These are phyloP conservation scores for Pluvialis apricaria DNA, from an alignment of 2,113 vertebrate species.

Conservation along the genomic window DNA sequence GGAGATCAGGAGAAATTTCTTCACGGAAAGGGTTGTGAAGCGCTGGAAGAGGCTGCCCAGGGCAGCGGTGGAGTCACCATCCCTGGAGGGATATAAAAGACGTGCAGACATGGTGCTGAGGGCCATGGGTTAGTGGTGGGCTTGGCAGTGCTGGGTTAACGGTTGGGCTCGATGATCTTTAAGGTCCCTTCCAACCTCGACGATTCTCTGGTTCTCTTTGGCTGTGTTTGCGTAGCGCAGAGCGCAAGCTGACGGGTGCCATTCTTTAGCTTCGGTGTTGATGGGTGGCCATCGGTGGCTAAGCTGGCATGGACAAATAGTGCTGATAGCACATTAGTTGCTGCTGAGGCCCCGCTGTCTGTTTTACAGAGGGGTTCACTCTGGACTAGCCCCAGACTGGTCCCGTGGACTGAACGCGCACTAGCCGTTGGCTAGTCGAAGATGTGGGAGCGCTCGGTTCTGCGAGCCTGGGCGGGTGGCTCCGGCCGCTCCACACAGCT, in stretches of 20 bases:
- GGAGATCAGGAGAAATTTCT: too few relatives aligned
- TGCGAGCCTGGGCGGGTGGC: neutral
- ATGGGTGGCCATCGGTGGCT: fast-evolving
- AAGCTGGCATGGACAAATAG: neutral
- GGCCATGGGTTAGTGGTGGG: too few relatives aligned
- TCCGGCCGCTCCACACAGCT: neutral
- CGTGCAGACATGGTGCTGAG: too few relatives aligned
- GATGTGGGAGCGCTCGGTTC: neutral
- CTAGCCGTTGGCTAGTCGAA: neutral
- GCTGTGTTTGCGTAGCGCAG: neutral
- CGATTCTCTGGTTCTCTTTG: neutral
- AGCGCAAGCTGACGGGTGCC: neutral
- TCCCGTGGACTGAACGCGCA: fast-evolving
- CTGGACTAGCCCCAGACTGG: neutral
- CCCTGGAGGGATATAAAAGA: too few relatives aligned
- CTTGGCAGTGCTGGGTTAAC: too few relatives aligned
- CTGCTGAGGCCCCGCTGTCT: neutral
- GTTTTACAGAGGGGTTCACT: neutral
- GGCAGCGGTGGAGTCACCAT: too few relatives aligned
- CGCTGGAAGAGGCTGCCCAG: too few relatives aligned
- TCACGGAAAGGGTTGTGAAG: too few relatives aligned
- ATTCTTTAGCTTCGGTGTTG: neutral
- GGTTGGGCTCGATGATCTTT: too few relatives aligned
- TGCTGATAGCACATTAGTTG: neutral
- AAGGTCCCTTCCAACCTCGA: too few relatives aligned